These are phyloP conservation scores for Erinaceus europaeus DNA, from an alignment of 2,113 vertebrate genomes.

Conservation along the genomic window DNA sequence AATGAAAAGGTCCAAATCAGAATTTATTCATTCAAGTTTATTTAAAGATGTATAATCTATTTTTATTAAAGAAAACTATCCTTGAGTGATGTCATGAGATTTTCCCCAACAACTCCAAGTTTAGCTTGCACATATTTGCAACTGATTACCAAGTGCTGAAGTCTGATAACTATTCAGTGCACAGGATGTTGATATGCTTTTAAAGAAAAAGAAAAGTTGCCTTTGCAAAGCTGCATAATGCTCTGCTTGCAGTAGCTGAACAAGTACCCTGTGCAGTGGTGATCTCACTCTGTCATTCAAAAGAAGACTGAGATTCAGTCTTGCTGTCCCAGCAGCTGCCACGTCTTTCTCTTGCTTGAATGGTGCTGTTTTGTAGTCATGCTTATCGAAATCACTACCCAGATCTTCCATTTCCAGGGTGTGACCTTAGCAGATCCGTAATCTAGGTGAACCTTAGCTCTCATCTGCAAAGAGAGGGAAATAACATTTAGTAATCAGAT, in stretches of 20 bases:
- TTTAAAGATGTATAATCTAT: not conserved
- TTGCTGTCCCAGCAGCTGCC: not conserved
- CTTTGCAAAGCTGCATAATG: rapidly evolving
- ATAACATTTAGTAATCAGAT: not conserved
- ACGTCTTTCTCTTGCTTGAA: not conserved
- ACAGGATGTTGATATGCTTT: not conserved
- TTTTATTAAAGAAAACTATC: not conserved
- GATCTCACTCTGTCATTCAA: not conserved
- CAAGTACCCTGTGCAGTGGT: rapidly evolving
- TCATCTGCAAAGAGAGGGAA: not conserved
- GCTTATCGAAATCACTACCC: no score
- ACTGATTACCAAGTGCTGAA: not conserved
- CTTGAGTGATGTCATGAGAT: not conserved
- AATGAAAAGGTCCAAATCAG: not conserved
- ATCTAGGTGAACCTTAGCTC: not conserved
- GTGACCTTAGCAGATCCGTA: not conserved
- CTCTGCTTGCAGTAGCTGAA: no score
- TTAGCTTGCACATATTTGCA: not conserved
- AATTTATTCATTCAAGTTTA: not conserved
- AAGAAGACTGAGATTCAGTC: not conserved
- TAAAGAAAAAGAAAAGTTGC: not conserved
- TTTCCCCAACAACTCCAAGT: not conserved
- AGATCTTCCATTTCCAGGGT: not conserved
- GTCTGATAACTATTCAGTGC: not conserved
- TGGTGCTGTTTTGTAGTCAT: not conserved